Conservation (phyloP, 2,113 vertebrate species). For the Amphiprion ocellaris region DNA sequence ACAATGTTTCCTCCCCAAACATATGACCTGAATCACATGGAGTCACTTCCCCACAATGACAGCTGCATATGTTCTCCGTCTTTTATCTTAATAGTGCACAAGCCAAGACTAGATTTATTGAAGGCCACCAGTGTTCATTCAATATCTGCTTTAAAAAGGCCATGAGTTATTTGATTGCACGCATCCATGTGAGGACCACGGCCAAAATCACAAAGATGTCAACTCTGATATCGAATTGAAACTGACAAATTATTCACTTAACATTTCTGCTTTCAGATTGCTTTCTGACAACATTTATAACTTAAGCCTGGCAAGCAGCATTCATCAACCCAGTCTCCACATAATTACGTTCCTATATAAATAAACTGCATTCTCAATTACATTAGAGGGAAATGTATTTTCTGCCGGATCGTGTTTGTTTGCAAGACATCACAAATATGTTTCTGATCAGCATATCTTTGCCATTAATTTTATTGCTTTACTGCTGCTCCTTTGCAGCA, state of each 20-base stretch:
- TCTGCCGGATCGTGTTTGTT: no score
- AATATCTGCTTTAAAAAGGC: constrained; percentile 37
- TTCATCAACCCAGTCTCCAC: no score
- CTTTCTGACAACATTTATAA: background rate
- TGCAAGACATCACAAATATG: no score
- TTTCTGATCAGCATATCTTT: no score
- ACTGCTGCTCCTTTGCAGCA: no score
- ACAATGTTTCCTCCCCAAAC: background rate
- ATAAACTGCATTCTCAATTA: no score
- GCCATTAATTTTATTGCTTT: no score
- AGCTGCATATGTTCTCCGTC: constrained; percentile 7
- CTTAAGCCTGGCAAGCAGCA: background rate
- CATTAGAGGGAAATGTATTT: no score
- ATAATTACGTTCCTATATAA: no score
- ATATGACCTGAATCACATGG: background rate
- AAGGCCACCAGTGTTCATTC: constrained; percentile 50
- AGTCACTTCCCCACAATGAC: background rate
- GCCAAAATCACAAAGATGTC: constrained; percentile 25
- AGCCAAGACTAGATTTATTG: constrained; percentile 32
- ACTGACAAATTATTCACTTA: constrained; percentile 32
- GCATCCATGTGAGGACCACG: constrained; percentile 11
- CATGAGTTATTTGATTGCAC: constrained; percentile 27
- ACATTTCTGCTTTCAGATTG: constrained; percentile 35
- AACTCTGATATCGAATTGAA: constrained; percentile 26
- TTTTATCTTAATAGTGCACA: constrained; percentile 39